Base-by-base conservation (phyloP, 2,113 vertebrate species). In the Colinus virginianus region DNA sequence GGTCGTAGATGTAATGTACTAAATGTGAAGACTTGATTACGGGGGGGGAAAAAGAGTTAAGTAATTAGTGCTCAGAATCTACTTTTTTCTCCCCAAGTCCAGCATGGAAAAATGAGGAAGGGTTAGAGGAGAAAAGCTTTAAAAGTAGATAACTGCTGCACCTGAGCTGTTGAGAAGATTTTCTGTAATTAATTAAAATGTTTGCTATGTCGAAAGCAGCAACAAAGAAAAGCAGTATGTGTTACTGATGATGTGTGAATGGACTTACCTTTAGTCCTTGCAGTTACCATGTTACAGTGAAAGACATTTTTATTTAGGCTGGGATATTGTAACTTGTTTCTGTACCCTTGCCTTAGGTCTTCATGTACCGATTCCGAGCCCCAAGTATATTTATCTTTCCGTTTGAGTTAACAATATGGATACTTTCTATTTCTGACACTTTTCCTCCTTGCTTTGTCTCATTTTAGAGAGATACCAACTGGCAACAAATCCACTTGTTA, bases 351-450 rank as follows among this genome's bases (percentile, higher is more conserved):
- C 43, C 6, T 90, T 88, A 63, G 82, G 82, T 90, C 71, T 93
- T 83, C 66, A 66, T 89, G 1, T 87, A 66, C 63, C 4, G 8
- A 70, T 83, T 74, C 78, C 71, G 85, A 88, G 51, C 51, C 71
- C 61, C 21, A 56, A 51, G 79, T 76, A 74, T 90, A 79, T 46
- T 43, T 78, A 88, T 91, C 76, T 43, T 95, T 95, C 93, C 83
- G 64, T 91, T 80, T 93, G 68, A 80, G 68, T 94, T 95, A 95
- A 77, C 45, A 68, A 4, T 95, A 88, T 59, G 85, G 94, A 74
- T 95, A 95, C 71, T 85, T 93, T 69, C 70, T 82, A 17, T 91
- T 91, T 91, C 85, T 94, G 91, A 94, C 45, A n/a, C 38, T 91
- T 87, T 83, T 71, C 5, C 1, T 90, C 75, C 45, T 14, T 82